Conservation (phyloP, 2,113 vertebrate genomes). For the Anhinga anhinga region DNA sequence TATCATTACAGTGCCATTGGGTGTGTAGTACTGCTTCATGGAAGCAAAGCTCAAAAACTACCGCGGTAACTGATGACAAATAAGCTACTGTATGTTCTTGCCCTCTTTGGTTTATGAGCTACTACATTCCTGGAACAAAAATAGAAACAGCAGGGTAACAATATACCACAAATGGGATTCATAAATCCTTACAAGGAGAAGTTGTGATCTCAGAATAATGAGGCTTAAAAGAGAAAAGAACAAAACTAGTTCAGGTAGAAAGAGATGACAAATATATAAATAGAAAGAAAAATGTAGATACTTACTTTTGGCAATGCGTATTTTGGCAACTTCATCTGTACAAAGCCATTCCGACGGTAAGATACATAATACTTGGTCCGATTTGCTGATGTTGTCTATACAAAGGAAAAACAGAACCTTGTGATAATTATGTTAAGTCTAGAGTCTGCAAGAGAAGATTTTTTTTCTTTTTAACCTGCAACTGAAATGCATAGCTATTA, state of each 20-base stretch:
- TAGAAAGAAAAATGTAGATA: neutral
- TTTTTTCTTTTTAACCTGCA: neutral
- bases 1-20: neutral
- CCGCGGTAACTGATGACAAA: neutral
- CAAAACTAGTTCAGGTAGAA: neutral
- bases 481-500: neutral
- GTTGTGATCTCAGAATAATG: neutral
- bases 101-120: neutral
- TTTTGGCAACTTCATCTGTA: slow-evolving; percentile 94
- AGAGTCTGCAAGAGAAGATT: neutral
- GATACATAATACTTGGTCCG: slow-evolving; percentile 91
- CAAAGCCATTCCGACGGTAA: slow-evolving; percentile 83
- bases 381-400: slow-evolving; percentile 86
- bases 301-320: slow-evolving; percentile 91
- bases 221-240: neutral
- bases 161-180: neutral
- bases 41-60: neutral
- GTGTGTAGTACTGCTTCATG: neutral
- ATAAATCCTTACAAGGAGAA: neutral
- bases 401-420: slow-evolving; percentile 6
- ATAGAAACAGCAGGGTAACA: neutral
- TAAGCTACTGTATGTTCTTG: neutral
- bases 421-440: neutral
- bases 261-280: neutral
- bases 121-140: neutral